A percentile compares a stretch with the other conserved stretches of the same genome.
Evolutionary conservation across 2,888 invertebrate species (phyloP).

Genomic region (Limenitis camilla): DNA sequence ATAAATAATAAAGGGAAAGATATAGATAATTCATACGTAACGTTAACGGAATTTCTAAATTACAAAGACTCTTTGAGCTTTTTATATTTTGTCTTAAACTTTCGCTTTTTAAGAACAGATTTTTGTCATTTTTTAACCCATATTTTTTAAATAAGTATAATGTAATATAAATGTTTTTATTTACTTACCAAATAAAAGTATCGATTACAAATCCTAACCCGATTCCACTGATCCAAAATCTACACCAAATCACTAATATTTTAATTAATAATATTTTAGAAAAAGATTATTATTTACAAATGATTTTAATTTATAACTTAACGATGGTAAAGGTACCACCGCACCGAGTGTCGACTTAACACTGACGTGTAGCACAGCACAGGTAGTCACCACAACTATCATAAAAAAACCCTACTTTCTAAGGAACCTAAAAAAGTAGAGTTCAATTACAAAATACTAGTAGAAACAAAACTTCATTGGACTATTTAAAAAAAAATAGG

Average conservation of each 20-base stretch:
- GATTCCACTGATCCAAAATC: slow-evolving; percentile 9
- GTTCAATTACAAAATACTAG: slow-evolving; percentile 8
- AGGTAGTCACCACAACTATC: slow-evolving; percentile 20
- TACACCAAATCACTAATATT: slow-evolving; percentile 6
- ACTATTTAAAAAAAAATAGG: slow-evolving; percentile 13
- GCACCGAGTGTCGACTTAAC: slow-evolving; percentile 52
- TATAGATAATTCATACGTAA: too few species aligned
- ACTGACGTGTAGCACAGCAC: slow-evolving; percentile 37
- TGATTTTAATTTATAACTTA: neutral
- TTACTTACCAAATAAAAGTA: slow-evolving; percentile 1
- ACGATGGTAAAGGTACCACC: slow-evolving; percentile 39
- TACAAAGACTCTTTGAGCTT: too few species aligned
- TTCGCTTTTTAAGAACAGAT: too few species aligned
- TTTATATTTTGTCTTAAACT: too few species aligned
- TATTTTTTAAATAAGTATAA: neutral
- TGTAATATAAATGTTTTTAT: neutral
- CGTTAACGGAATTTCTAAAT: too few species aligned
- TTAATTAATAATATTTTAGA: neutral
- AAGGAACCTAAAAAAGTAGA: slow-evolving; percentile 23
- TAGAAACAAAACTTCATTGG: slow-evolving; percentile 10
- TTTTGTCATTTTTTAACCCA: too few species aligned
- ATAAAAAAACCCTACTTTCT: slow-evolving; percentile 28
- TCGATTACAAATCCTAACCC: neutral
- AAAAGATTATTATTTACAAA: too few species aligned
- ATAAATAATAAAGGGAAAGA: too few species aligned